Evolutionary conservation across 2,888 invertebrate species (phyloP).

Genomic region (Ennomos quercinarius): DNA sequence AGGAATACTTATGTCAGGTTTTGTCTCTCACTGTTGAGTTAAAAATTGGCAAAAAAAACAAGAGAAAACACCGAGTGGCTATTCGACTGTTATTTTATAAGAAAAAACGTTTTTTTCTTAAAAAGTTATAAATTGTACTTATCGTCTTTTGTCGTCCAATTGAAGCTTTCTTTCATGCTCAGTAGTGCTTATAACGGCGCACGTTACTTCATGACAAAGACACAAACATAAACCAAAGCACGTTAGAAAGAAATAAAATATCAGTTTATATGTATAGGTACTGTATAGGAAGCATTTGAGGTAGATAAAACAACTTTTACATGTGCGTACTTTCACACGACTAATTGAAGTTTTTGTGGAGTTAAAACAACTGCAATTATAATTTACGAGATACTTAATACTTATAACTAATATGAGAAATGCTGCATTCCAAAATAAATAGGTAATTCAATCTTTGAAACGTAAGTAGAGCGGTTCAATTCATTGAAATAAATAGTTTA

Average conservation of each 20-base stretch:
- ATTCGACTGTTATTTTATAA: too few species aligned
- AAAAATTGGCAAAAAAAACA: too few species aligned
- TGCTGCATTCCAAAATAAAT: too few species aligned
- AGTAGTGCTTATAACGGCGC: slow-evolving; percentile 44
- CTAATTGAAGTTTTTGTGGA: slow-evolving; percentile 22
- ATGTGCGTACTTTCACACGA: slow-evolving; percentile 53
- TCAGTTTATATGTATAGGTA: too few species aligned
- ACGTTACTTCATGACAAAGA: slow-evolving; percentile 42
- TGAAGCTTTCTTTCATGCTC: slow-evolving; percentile 18
- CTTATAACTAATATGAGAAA: slow-evolving; percentile 3
- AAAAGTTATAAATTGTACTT: background rate
- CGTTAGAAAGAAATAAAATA: slow-evolving; percentile 40
- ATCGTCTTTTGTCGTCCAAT: slow-evolving; percentile 6
- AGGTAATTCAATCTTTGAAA: background rate
- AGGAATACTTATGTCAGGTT: too few species aligned
- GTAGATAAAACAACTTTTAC: slow-evolving; percentile 54
- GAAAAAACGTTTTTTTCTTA: background rate
- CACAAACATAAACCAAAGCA: slow-evolving; percentile 20
- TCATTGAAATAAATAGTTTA: background rate
- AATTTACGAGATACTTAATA: slow-evolving; percentile 7
- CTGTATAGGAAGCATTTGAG: slow-evolving; percentile 40
- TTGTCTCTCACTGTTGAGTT: too few species aligned
- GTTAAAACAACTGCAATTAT: slow-evolving; percentile 19
- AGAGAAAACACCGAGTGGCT: too few species aligned
- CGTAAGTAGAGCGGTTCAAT: slow-evolving; percentile 1